Percentiles rank a stretch among this genome's conserved stretches.
phyloP scores from a whole-genome alignment of 2,888 invertebrate genomes.

The Hypolimnas misippus region DNA sequence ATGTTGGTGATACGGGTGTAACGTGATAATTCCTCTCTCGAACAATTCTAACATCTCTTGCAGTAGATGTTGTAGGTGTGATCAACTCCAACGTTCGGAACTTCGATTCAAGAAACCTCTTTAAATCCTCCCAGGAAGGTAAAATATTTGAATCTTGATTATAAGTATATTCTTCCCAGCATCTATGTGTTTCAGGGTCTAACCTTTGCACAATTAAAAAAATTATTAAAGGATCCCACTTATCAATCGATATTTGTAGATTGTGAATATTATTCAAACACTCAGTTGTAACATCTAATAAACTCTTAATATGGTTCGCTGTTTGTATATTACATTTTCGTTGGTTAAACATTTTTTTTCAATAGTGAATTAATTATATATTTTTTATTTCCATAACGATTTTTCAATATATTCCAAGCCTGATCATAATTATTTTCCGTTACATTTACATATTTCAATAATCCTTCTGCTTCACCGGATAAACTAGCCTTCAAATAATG shows the following conservation, averaged over 20 bases:
- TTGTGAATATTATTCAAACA: slow-evolving; percentile 45
- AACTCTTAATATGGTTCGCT: slow-evolving; percentile 1
- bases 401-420: slow-evolving; percentile 27
- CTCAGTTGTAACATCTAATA: slow-evolving; percentile 41
- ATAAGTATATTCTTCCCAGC: slow-evolving; percentile 41
- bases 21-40: not conserved
- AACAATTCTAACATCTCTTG: not conserved
- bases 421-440: slow-evolving; percentile 26
- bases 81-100: slow-evolving; percentile 35
- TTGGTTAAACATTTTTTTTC: not conserved
- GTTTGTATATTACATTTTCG: not conserved
- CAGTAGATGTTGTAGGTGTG: not conserved
- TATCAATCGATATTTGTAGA: slow-evolving; percentile 37
- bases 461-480: slow-evolving; percentile 30
- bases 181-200: slow-evolving; percentile 43
- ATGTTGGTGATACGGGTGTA: not conserved
- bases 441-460: slow-evolving; percentile 29
- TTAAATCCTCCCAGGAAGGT: slow-evolving; percentile 33
- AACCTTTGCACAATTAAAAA: slow-evolving; percentile 43
- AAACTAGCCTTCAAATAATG: slow-evolving; percentile 26
- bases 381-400: slow-evolving; percentile 22
- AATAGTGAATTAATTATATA: slow-evolving; percentile 13
- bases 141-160: slow-evolving; percentile 26
- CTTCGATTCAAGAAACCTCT: slow-evolving; percentile 35
- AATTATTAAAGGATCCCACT: slow-evolving; percentile 46